Evolutionary conservation across 2,797 vertebrate species (phyloP).

Genomic region (Gila robusta): DNA sequence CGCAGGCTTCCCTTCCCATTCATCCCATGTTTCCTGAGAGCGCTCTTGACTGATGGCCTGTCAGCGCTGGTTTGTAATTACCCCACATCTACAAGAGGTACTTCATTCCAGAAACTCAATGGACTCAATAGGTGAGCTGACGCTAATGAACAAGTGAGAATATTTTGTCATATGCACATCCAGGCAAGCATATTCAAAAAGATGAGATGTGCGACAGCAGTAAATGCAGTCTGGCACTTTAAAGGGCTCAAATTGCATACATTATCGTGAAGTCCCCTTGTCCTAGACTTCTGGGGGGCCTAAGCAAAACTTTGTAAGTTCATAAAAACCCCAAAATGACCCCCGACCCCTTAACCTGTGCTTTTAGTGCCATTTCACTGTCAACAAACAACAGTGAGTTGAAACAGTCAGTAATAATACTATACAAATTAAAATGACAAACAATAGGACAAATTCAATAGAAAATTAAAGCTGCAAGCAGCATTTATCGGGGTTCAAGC

Average conservation of each 20-base stretch:
- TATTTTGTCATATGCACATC: slow-evolving; percentile 18
- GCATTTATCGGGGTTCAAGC: too few species aligned
- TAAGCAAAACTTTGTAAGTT: too few species aligned
- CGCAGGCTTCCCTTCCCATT: slow-evolving; percentile 23
- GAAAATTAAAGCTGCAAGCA: too few species aligned
- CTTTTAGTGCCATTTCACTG: not conserved
- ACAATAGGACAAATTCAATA: too few species aligned
- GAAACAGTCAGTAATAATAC: too few species aligned
- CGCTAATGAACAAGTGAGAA: slow-evolving; percentile 50
- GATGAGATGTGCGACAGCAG: not conserved
- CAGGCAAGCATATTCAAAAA: not conserved
- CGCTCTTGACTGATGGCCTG: slow-evolving; percentile 53
- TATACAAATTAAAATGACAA: too few species aligned
- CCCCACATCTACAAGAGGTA: slow-evolving; percentile 51
- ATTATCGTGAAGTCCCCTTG: not conserved
- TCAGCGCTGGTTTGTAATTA: slow-evolving; percentile 55
- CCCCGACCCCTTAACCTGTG: not conserved
- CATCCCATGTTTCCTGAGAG: slow-evolving; percentile 44
- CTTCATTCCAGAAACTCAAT: slow-evolving; percentile 48
- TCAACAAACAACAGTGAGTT: not conserved
- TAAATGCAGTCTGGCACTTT: slow-evolving; percentile 7
- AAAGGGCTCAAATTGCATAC: not conserved
- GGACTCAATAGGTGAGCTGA: slow-evolving; percentile 51
- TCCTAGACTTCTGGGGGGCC: not conserved
- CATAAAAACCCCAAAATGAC: not conserved